Conservation (phyloP, 2,888 invertebrate genomes). For the Melolontha melolontha region DNA sequence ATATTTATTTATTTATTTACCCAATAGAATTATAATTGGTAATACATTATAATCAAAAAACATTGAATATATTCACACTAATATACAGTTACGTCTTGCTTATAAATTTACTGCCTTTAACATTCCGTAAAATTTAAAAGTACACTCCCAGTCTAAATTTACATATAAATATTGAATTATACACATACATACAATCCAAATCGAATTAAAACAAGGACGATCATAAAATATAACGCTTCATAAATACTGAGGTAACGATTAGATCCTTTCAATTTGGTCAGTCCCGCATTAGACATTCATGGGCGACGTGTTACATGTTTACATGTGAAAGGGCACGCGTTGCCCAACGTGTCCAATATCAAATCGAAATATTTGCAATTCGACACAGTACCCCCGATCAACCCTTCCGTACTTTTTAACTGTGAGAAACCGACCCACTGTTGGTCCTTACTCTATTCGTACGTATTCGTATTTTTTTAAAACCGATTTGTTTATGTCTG, state of each 20-base stretch:
- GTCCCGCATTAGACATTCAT: conserved; percentile 51
- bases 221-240: conserved; percentile 20
- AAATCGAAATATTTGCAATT: conserved; percentile 52
- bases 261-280: conserved; percentile 45
- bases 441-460: background rate
- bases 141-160: too few species aligned
- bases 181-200: conserved; percentile 20
- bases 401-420: conserved; percentile 48
- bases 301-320: conserved; percentile 35
- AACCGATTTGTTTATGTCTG: conserved; percentile 39
- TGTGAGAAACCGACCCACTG: conserved; percentile 41
- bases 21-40: too few species aligned
- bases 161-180: background rate
- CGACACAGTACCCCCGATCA: conserved; percentile 48
- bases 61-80: too few species aligned
- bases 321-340: conserved; percentile 52
- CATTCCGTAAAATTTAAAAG: too few species aligned
- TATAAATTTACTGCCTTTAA: too few species aligned
- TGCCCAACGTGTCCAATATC: conserved; percentile 47
- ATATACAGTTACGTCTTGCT: too few species aligned
- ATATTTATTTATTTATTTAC: too few species aligned
- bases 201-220: conserved; percentile 20
- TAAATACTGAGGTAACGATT: conserved; percentile 28
- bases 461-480: background rate
- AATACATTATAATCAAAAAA: too few species aligned